Percentiles rank a stretch among this genome's conserved stretches.
Evolutionary conservation across 2,113 vertebrate species (phyloP).

Genomic region (Morone chrysops): DNA sequence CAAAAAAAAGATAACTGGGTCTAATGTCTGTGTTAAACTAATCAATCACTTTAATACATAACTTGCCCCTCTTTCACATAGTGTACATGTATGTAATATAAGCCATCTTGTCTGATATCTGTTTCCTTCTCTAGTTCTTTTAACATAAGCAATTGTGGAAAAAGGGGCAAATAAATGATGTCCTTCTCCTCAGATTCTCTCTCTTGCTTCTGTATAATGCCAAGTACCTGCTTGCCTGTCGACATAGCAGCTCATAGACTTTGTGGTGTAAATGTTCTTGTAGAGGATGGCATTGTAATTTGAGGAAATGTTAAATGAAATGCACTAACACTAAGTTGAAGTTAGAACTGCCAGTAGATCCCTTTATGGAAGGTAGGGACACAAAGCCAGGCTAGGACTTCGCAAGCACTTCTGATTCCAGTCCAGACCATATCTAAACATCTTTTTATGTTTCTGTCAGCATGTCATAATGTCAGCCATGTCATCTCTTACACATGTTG

Average conservation of each 20-base stretch:
- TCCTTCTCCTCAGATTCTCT: not conserved
- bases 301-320: not conserved
- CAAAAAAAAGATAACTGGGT: not conserved
- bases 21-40: not conserved
- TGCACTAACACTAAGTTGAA: not conserved
- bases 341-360: not conserved
- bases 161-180: not conserved
- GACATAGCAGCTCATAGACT: not conserved
- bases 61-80: not conserved
- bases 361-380: not conserved
- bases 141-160: not conserved
- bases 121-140: not conserved
- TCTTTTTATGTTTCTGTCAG: constrained; percentile 55
- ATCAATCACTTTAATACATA: not conserved
- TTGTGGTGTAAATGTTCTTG: not conserved
- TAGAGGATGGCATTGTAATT: not conserved
- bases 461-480: constrained; percentile 39
- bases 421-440: constrained; percentile 46
- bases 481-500: constrained; percentile 55
- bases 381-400: not conserved
- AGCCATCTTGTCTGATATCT: not conserved
- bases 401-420: constrained; percentile 6
- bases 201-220: not conserved
- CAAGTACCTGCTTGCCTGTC: not conserved
- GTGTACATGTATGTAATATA: not conserved